Evolutionary conservation across 2,888 invertebrate species (phyloP).

Genomic region (Petrolisthes manimaculis): DNA sequence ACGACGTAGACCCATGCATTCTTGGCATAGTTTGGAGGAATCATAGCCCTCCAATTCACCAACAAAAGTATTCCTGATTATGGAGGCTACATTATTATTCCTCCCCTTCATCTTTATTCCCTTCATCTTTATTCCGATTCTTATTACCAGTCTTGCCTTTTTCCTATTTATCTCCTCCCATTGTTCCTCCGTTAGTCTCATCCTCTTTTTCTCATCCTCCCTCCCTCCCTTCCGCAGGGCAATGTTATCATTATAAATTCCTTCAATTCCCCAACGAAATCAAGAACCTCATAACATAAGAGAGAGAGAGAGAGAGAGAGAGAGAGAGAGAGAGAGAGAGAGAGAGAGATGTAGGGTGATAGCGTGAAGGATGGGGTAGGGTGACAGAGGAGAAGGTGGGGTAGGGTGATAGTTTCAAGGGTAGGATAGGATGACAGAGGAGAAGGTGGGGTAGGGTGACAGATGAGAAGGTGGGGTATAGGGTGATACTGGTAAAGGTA

Average conservation of each 20-base stretch:
- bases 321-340: neutral
- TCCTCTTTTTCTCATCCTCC: neutral
- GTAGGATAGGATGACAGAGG: neutral
- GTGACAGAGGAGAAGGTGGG: neutral
- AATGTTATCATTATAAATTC: conserved; percentile 43
- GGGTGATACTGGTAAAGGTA: neutral
- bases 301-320: neutral
- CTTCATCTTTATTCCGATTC: neutral
- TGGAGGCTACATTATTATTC: neutral
- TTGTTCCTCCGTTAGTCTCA: neutral
- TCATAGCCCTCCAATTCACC: too few species aligned
- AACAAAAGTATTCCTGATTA: too few species aligned
- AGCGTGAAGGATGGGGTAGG: too few species aligned
- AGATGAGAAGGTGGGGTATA: neutral
- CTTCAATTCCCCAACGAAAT: conserved; percentile 39
- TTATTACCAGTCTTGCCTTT: neutral
- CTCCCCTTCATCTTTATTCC: neutral
- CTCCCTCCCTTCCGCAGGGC: conserved; percentile 24
- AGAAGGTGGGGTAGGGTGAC: neutral
- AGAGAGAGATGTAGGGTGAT: neutral
- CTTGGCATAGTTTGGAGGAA: too few species aligned
- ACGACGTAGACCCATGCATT: too few species aligned
- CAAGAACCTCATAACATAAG: conserved; percentile 37
- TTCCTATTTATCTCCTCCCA: neutral
- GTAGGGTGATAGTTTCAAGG: neutral